phyloP scores from a whole-genome alignment of 2,113 vertebrate species.

The Litocranius walleri region DNA sequence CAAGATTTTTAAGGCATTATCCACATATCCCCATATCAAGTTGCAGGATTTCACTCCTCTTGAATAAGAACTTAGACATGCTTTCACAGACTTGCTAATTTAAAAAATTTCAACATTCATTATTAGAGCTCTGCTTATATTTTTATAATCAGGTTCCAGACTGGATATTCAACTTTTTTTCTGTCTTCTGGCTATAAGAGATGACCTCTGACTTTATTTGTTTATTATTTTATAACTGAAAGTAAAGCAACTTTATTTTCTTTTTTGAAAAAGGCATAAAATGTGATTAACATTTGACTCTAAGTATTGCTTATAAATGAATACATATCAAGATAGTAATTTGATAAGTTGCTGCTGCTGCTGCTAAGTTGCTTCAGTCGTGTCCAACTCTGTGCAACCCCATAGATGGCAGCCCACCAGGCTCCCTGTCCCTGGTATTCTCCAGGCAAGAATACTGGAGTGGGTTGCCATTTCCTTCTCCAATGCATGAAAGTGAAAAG shows the following conservation, averaged over 20 bases:
- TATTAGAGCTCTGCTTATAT: not conserved
- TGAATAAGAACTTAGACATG: not conserved
- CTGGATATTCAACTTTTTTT: not conserved
- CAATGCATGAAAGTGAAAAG: too few relatives aligned
- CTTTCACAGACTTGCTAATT: not conserved
- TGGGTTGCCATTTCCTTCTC: too few relatives aligned
- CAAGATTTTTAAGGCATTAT: not conserved
- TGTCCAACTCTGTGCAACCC: too few relatives aligned
- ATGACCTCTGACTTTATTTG: not conserved
- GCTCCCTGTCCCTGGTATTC: too few relatives aligned
- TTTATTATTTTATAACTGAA: not conserved
- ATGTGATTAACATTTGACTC: not conserved
- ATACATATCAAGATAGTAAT: not conserved
- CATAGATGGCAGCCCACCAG: too few relatives aligned
- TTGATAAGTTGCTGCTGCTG: not conserved
- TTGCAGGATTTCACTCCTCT: not conserved
- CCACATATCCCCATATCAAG: not conserved
- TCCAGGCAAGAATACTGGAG: too few relatives aligned
- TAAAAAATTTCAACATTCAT: not conserved
- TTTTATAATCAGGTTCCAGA: not conserved
- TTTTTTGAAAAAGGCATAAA: not conserved
- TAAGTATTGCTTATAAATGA: conserved; percentile 3
- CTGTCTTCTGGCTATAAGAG: not conserved
- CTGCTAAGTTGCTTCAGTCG: too few relatives aligned
- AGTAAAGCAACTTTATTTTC: not conserved